These are phyloP conservation scores for Ciona savignyi DNA, from an alignment of 23 tunicate genomes.

Conservation along the genomic window DNA sequence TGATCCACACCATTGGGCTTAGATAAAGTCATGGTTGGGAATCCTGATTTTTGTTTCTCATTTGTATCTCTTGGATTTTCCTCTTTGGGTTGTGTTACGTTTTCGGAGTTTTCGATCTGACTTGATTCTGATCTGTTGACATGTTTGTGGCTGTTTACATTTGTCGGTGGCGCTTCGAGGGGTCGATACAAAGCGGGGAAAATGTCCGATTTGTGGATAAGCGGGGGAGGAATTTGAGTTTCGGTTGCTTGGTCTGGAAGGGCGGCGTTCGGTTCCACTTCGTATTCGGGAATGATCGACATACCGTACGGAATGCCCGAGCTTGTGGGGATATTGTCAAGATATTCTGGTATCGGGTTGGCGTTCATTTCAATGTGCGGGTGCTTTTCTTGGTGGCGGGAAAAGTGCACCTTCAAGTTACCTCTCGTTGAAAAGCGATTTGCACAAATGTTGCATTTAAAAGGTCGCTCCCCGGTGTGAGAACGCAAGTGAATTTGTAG, in stretches of 20 bases:
- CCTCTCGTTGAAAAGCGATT: slow-evolving; percentile 87
- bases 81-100: background rate
- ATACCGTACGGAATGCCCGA: slow-evolving; percentile 78
- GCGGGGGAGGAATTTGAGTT: background rate
- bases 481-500: slow-evolving; percentile 80
- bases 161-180: background rate
- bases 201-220: background rate
- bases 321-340: slow-evolving; percentile 70
- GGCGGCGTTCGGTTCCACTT: background rate
- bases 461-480: slow-evolving; percentile 88
- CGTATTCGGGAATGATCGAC: slow-evolving; percentile 63
- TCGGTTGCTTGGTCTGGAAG: background rate
- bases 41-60: background rate
- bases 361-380: slow-evolving; percentile 83
- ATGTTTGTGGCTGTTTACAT: background rate
- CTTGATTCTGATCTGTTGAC: background rate
- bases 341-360: slow-evolving; percentile 74
- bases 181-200: background rate
- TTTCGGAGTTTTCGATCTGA: background rate
- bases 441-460: slow-evolving; percentile 85
- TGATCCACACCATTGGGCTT: background rate
- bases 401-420: slow-evolving; percentile 76
- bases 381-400: slow-evolving; percentile 61
- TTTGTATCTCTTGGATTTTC: background rate
- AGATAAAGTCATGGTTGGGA: background rate